Percentiles rank a stretch among this genome's conserved stretches.
These are phyloP conservation scores for Gavialis gangeticus DNA, from an alignment of 2,113 vertebrate species.

Conservation along the genomic window DNA sequence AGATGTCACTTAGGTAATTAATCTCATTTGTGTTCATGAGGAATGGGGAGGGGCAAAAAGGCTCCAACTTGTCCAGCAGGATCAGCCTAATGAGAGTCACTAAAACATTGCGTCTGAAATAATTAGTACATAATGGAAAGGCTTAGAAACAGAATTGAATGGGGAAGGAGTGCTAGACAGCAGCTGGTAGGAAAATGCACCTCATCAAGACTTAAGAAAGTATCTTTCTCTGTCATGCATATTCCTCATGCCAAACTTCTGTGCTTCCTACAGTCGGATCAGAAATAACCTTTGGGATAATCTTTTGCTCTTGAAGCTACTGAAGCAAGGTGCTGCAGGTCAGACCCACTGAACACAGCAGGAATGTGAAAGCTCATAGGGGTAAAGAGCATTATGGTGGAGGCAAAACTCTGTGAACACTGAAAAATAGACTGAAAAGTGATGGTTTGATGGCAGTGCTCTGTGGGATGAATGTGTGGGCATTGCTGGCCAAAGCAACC, in stretches of 20 bases:
- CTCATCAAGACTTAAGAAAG: not conserved
- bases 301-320: not conserved
- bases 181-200: not conserved
- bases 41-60: not conserved
- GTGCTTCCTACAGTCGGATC: accelerated
- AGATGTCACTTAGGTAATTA: not conserved
- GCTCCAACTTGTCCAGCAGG: accelerated
- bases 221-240: not conserved
- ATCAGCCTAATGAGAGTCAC: not conserved
- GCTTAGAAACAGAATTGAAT: not conserved
- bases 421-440: not conserved
- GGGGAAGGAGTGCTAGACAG: not conserved
- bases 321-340: not conserved
- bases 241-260: accelerated
- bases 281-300: not conserved
- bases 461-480: not conserved
- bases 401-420: not conserved
- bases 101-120: not conserved
- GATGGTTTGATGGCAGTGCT: not conserved
- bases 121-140: accelerated
- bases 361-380: accelerated
- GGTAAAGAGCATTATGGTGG: accelerated
- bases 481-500: not conserved
- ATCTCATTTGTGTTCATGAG: not conserved
- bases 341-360: accelerated